Evolutionary conservation across 2,797 vertebrate species (phyloP), one percentile per base, ranked within the genome.

Genomic region (Tapera naevia): DNA sequence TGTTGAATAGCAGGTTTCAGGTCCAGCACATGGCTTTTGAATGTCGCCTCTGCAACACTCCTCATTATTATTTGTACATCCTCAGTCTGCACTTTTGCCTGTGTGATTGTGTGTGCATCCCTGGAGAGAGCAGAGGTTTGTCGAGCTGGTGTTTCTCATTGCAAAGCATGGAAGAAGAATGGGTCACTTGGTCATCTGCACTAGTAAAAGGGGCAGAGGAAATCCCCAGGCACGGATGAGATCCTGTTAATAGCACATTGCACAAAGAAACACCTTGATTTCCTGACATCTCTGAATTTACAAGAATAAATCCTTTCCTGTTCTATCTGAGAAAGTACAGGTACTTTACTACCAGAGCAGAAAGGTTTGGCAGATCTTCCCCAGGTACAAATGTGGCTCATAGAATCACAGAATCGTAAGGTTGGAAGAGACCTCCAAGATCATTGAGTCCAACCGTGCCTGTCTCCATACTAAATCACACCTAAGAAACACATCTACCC

Each of bases 341-440:
- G 3, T 30, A 5, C 25, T 79, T 75, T 46, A 21, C 17, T 16
- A 60, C 7, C 6, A 35, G 6, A 74, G 41, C 6, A 48, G 7
- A 39, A 82, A 83, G 6, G 21, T 50, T 76, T 74, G 33, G 70
- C 5, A 3, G 24, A 35, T 66, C 28, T 69, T 50, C 9, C 27
- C 9, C 0, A 0, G 9, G 13, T 22, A 17, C 6, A 19, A 67
- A 28, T 2, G 0, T 6, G n/a, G 48, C 25, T 71, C n/a, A n/a
- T n/a, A n/a, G n/a, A n/a, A n/a, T n/a, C n/a, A n/a, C n/a, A n/a
- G n/a, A n/a, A n/a, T n/a, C n/a, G n/a, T n/a, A n/a, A n/a, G n/a
- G n/a, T n/a, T n/a, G n/a, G n/a, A n/a, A n/a, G n/a, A n/a, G n/a
- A n/a, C n/a, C n/a, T n/a, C n/a, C n/a, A n/a, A n/a, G n/a, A n/a